Evolutionary conservation across 2,113 vertebrate species (phyloP).

Genomic region (Corynorhinus townsendii): DNA sequence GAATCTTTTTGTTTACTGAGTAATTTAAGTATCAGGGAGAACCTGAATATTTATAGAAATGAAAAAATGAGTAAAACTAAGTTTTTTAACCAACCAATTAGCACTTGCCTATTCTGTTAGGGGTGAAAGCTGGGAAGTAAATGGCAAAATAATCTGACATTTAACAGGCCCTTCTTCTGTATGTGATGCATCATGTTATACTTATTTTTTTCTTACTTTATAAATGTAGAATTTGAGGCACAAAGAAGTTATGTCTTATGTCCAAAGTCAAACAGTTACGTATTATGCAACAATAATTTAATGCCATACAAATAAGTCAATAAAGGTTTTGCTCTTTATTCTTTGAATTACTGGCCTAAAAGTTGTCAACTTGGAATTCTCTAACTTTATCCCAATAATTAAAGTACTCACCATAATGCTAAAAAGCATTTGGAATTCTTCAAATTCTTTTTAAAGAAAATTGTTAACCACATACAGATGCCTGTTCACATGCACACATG

Average conservation of each 20-base stretch:
- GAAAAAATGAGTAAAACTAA: neutral
- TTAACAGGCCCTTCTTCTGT: neutral
- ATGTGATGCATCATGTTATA: neutral
- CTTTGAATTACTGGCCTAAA: neutral
- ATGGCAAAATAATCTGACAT: neutral
- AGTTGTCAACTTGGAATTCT: neutral
- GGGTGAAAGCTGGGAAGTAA: neutral
- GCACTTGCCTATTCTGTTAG: neutral
- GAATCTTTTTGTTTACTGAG: neutral
- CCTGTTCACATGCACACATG: neutral
- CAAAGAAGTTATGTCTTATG: accelerated
- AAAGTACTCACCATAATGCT: neutral
- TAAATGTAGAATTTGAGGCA: neutral
- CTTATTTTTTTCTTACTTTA: neutral
- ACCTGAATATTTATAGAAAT: neutral
- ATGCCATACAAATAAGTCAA: neutral
- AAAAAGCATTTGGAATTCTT: neutral
- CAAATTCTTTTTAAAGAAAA: neutral
- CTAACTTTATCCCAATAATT: neutral
- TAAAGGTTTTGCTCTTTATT: neutral
- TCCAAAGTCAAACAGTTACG: neutral
- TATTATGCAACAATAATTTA: neutral
- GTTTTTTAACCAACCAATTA: neutral
- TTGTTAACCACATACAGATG: neutral
- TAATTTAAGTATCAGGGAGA: neutral